Evolutionary conservation across 1,140 invertebrate species (phyloP), one percentile per base, ranked within the genome.

Genomic region (Ruditapes philippinarum): DNA sequence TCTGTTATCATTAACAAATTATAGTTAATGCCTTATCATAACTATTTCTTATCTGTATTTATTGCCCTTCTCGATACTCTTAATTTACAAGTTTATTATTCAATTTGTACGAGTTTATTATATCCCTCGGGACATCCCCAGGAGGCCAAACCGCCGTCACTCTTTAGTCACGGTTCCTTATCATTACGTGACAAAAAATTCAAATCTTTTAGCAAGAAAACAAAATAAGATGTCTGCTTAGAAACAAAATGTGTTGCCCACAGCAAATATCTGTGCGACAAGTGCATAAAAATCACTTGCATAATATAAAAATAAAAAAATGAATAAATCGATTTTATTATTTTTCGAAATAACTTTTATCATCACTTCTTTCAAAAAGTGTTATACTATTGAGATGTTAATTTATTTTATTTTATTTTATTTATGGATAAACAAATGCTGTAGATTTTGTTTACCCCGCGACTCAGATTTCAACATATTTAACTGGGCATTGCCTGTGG

Each of bases 11-110:
- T 70, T 70, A 38, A 1, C 28, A 31, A 70, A 36, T 45, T 45
- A 14, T 78, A 14, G 36, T n/a, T 78, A 38, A 78, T 78, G 22
- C 25, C 42, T 49, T 78, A 49, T 78, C 40, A 78, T 78, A 78
- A 78, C 22, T 33, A 49, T 78, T 31, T 9, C 36, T 78, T 49
- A 78, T 78, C 49, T 78, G 45, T 78, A 49, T 78, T 78, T 78
- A 78, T 78, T 45, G 33, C 73, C 73, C 42, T 31, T 49, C 49
- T 28, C 14, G n/a, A 54, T 45, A 54, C 42, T 54, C 49, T 78
- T 78, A 78, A 78, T 49, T 54, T 31, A 25, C 19, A 78, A 33
- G 36, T 78, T 78, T 78, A 78, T 78, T 78, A 42, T 42, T 38
- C 73, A 78, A 78, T 78, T 78, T 78, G 73, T 78, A 25, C 42